Base-by-base conservation (phyloP, 2,888 invertebrate genomes). In the Lysandra coridon region DNA sequence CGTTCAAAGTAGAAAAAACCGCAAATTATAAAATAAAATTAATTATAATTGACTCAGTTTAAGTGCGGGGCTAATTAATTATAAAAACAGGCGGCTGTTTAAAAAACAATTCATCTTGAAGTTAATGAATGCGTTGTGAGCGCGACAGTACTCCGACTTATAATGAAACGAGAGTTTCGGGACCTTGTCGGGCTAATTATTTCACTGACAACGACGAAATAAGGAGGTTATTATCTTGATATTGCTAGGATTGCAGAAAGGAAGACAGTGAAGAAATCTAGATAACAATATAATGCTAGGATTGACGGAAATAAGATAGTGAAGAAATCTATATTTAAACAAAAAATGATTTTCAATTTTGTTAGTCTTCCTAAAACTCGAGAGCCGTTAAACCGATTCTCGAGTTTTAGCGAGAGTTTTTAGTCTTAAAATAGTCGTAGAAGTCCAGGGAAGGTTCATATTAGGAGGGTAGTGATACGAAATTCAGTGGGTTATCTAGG, bases 111-210 rank as follows among this genome's bases (percentile, higher is more conserved):
- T 53, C 30, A 76, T 57, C 57, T 57, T 53, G 30, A 23, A 74
- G 49, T 53, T 75, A 75, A 53, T 57, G 49, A 76, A 76, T 76
- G 76, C 33, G 53, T 57, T 30, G 49, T 76, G 76, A 76, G 53
- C 53, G 76, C 33, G 76, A 57, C 76, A 57, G 76, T 76, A 76
- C 76, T 76, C 44, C 17, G 33, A 76, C 30, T 76, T 76, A 30
- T 76, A 76, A 76, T 76, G 57, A 76, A 76, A 33, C 17, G 53
- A 53, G 73, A 23, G 44, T 57, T 17, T 53, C 14, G 14, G 76
- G 76, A 49, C 33, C 75, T 53, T 75, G 57, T 17, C 30, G 4
- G 23, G 7, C 76, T 76, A 53, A 76, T 76, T 76, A 76, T 76
- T 76, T 75, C 30, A 75, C 75, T 33, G 75, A 75, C 57, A 33